These are phyloP conservation scores for Phasianus colchicus DNA, from an alignment of 2,113 vertebrate species.

Conservation along the genomic window DNA sequence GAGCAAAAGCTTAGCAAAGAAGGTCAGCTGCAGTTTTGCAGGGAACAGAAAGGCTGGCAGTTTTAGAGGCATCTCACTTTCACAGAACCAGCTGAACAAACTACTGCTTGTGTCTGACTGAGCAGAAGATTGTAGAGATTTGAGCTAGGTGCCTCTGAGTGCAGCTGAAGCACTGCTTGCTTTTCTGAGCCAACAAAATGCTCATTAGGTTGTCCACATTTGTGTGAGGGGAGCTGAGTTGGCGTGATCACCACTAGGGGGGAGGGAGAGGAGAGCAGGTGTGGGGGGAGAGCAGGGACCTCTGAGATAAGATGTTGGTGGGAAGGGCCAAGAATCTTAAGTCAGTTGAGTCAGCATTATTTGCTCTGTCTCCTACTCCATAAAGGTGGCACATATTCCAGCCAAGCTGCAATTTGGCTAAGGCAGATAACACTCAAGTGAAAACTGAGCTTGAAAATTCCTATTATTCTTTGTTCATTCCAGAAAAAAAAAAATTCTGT, in stretches of 20 bases:
- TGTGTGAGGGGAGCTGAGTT: not conserved
- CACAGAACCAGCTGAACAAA: constrained; percentile 25
- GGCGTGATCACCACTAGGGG: rapidly evolving
- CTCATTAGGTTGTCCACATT: not conserved
- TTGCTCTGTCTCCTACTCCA: not conserved
- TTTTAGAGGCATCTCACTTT: not conserved
- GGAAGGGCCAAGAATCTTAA: rapidly evolving
- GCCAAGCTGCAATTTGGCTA: not conserved
- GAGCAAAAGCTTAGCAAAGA: constrained; percentile 19
- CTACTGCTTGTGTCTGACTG: rapidly evolving
- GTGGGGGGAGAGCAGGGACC: not conserved
- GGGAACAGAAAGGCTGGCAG: not conserved
- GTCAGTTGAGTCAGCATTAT: not conserved
- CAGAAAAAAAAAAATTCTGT: too few relatives aligned
- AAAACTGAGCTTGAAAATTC: not conserved
- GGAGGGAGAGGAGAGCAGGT: rapidly evolving
- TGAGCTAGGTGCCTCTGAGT: rapidly evolving
- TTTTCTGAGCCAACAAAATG: not conserved
- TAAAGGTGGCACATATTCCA: not conserved
- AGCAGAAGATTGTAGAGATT: not conserved
- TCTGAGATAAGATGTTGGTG: rapidly evolving
- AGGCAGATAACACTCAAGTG: not conserved
- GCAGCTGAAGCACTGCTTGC: not conserved
- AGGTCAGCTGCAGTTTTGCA: not conserved
- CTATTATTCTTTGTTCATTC: not conserved